Base-by-base conservation (phyloP, 2,113 vertebrate species). In the Zonotrichia leucophrys region DNA sequence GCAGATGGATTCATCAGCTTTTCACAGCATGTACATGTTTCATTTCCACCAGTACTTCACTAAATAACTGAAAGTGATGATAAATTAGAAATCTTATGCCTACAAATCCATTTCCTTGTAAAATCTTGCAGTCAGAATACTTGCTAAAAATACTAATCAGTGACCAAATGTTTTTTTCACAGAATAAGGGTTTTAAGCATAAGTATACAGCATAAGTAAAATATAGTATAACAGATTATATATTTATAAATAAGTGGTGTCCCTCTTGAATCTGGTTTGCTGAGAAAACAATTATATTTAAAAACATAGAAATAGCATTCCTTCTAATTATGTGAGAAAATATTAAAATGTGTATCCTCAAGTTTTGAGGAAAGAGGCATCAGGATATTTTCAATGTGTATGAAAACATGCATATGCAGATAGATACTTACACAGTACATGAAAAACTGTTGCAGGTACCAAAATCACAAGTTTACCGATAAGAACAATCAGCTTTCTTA, bases 21-120 rank as follows among this genome's bases (percentile, higher is more conserved):
- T 80, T 31, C 87, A 89, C 89, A 86, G 5, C 80, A 58, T 56
- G 28, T 17, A 62, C 60, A 15, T 19, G 6, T 74, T 68, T 94
- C 7, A 37, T 67, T 91, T 68, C 64, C 74, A 67, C 31, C 5
- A 24, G 15, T 25, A 16, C 81, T 89, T 89, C 62, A 80, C 56
- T 93, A 81, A 97, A 53, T 70, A 95, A 90, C 28, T 66, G 58
- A 69, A 97, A 89, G 46, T 68, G 9, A 79, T 62, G 78, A 89
- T 89, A 88, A 53, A 94, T 69, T 80, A 84, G 19, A 96, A 95
- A 95, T 83, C 76, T 94, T 68, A 30, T 46, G 30, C 41, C 28
- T 67, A 68, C 1, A 44, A 92, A 70, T 55, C 15, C 20, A 46
- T 59, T 89, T 83, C 2, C 58, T 81, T 75, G 11, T 33, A 58